A percentile compares a stretch with the other conserved stretches of the same genome.
Conservation (phyloP, 1,140 invertebrate species). For the Papilio polytes region DNA sequence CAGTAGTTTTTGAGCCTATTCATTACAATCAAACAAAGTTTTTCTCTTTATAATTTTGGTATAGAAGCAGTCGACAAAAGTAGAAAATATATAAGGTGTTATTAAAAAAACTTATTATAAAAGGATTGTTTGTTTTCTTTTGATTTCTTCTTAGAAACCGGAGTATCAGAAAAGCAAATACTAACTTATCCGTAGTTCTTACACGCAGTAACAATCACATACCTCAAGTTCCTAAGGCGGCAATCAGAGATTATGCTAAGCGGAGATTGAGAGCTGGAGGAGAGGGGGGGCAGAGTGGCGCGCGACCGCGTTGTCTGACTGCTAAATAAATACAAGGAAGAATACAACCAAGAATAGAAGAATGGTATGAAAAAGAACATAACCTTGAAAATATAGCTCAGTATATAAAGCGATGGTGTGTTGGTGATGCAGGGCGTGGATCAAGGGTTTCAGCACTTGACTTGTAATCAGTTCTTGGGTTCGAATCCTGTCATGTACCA, state of each 20-base stretch:
- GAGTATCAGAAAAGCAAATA: background rate
- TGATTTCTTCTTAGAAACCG: background rate
- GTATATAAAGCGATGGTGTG: no score
- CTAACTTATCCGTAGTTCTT: no score
- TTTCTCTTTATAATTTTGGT: no score
- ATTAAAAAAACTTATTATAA: background rate
- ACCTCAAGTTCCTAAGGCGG: conserved; percentile 72
- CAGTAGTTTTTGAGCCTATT: no score
- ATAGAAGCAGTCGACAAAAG: background rate
- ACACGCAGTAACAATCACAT: background rate
- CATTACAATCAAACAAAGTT: no score
- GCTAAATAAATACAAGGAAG: conserved; percentile 41
- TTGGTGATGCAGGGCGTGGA: no score
- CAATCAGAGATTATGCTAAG: conserved; percentile 72
- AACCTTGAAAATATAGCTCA: no score
- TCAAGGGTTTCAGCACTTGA: no score
- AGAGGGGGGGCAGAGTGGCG: conserved; percentile 54
- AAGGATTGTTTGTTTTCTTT: background rate
- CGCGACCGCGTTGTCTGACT: conserved; percentile 50
- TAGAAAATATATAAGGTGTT: background rate
- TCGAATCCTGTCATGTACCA: no score
- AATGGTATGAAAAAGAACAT: no score
- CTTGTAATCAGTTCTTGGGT: no score
- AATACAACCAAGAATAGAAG: no score
- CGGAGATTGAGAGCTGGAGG: conserved; percentile 59